Base-by-base conservation (phyloP, 2,888 invertebrate species). In the Lithophane ornitopus region DNA sequence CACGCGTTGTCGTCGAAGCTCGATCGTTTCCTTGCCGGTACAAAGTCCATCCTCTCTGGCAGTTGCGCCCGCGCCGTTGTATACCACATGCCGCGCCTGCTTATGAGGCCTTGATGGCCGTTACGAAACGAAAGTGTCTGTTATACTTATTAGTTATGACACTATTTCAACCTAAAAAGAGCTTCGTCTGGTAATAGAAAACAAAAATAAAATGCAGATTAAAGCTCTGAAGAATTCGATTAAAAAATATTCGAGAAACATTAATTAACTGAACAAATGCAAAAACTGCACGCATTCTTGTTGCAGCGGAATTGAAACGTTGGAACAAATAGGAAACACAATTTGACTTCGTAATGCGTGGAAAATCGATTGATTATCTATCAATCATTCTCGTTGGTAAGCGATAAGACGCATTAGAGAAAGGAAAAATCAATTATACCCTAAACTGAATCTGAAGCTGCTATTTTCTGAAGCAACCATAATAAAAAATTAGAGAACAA, bases 11-110 rank as follows among this genome's bases (percentile, higher is more conserved):
- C 54, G 70, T 74, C 54, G 49, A 49, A 58, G 56, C 46, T 71
- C 39, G 70, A 65, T 80, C 63, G 65, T 78, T 88, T 85, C 78
- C 62, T 78, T 74, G 76, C n/a, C 68, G 74, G 79, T 81, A 58
- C 86, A 87, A 87, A 87, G 86, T 87, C 84, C 84, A 41, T 58
- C 34, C 34, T 72, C 52, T 63, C 69, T 62, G 69, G 77, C 71
- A 85, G 65, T 49, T 59, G 70, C 61, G 75, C 61, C 44, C n/a
- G 39, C 81, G 76, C 69, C n/a, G 67, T 52, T 56, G 59, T 49
- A 41, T 70, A 39, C 67, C 76, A 41, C 59, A 74, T 78, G 67
- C 72, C 62, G 34, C 70, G 70, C 79, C 61, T 52, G 56, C 69
- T 58, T 52, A 78, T 66, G 70, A 70, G 70, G 58, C 87, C 77